Base-by-base conservation (phyloP, 2,113 vertebrate species). In the Festucalex cinctus region DNA sequence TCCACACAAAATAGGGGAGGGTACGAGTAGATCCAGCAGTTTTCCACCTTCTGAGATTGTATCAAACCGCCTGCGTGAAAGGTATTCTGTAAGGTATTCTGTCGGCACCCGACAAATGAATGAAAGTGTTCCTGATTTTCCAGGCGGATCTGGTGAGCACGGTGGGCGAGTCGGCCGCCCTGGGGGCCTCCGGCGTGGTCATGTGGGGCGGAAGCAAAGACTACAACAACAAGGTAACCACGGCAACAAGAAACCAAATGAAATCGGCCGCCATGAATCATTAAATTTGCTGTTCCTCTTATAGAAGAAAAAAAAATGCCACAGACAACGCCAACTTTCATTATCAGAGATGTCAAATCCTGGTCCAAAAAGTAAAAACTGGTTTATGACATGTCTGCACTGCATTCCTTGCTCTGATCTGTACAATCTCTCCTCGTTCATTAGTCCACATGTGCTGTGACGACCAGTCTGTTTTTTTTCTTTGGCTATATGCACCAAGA, bases 141-240 rank as follows among this genome's bases (percentile, higher is more conserved):
- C 87, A 99, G 97, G 19, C 5, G 0, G 96, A 98, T 72, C 90
- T 98, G 76, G 87, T 95, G 72, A 94, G 92, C 71, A 98, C 94
- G 49, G 88, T 98, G 0, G 96, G 96, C 6, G 96, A 99, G 88
- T 94, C 92, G 0, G 95, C 95, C 0, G 96, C 96, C 0, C 85
- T 98, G 71, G 96, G 96, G 9, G 94, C 95, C 0, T 93, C 96
- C 0, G 96, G 96, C 0, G 89, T 93, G 62, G 91, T 98, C 35
- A 88, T 98, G 70, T 98, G 96, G 96, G 96, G 95, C 0, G 93
- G 94, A 0, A 87, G 82, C 0, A 92, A 70, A 46, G 93, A 95
- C 83, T 94, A 91, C 69, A 90, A 86, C 79, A 92, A 83, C 73
- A 83, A 86, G 91, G 96, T 98, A 89, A 78, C 22, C 60, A 19